Evolutionary conservation across 2,888 invertebrate species (phyloP).

Genomic region (Drosophila ezoana): DNA sequence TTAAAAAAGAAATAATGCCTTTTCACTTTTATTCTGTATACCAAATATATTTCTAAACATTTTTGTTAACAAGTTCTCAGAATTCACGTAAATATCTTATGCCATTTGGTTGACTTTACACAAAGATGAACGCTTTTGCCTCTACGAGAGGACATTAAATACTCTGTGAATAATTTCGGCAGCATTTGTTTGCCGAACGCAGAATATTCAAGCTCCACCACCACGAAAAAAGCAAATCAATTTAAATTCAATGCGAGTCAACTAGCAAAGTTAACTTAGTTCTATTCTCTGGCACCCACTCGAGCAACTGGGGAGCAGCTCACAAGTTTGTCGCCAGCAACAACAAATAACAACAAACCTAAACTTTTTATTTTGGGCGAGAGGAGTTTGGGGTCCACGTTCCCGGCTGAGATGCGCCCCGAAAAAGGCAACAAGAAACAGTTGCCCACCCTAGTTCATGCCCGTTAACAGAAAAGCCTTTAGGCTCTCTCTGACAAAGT

Average conservation of each 20-base stretch:
- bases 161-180: not conserved
- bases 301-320: conserved; percentile 8
- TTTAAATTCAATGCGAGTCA: conserved; percentile 44
- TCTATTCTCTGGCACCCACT: conserved; percentile 8
- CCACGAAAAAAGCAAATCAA: conserved; percentile 44
- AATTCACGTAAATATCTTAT: too few species aligned
- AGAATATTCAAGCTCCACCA: not conserved
- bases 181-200: conserved; percentile 2
- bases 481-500: conserved; percentile 40
- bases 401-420: conserved; percentile 6
- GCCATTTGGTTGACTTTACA: too few species aligned
- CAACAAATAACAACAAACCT: conserved; percentile 42
- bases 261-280: conserved; percentile 42
- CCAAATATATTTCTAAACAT: too few species aligned
- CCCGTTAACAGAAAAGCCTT: conserved; percentile 40
- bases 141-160: conserved; percentile 18
- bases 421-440: conserved; percentile 32
- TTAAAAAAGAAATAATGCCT: too few species aligned
- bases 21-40: too few species aligned
- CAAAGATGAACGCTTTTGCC: not conserved
- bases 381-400: not conserved
- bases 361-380: conserved; percentile 12
- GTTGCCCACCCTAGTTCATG: conserved; percentile 19
- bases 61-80: too few species aligned
- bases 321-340: conserved; percentile 30